Conservation (phyloP, 2,797 vertebrate genomes). For the Rhinatrema bivittatum region DNA sequence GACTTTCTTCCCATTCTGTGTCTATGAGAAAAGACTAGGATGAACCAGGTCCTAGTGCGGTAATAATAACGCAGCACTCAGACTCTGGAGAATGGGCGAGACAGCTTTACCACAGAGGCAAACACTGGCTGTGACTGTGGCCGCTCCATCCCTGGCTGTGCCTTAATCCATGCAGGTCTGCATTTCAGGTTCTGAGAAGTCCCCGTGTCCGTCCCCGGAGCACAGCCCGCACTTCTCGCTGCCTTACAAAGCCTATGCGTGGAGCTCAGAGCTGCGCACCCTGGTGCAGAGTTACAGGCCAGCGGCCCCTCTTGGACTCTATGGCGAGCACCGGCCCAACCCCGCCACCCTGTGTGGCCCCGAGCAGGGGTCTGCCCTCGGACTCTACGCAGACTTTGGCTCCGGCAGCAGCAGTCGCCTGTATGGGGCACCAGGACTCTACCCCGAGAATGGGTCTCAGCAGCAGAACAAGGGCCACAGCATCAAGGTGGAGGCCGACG, state of each 20-base stretch:
- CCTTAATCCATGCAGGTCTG: too few species aligned
- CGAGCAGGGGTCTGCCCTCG: conserved; percentile 38
- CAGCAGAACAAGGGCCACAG: conserved; percentile 48
- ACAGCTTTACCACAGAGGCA: too few species aligned
- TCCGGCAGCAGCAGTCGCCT: conserved; percentile 37
- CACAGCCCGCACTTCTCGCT: conserved; percentile 70
- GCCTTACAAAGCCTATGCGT: conserved; percentile 79
- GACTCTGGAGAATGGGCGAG: too few species aligned
- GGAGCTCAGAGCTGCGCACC: conserved; percentile 73
- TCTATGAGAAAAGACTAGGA: too few species aligned
- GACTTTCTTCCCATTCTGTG: too few species aligned
- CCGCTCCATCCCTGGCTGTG: too few species aligned
- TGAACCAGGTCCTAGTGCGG: too few species aligned
- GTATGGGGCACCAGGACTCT: conserved; percentile 48
- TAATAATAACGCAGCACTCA: too few species aligned
- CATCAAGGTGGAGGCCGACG: conserved; percentile 66
- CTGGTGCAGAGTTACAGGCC: conserved; percentile 66
- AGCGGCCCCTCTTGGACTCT: conserved; percentile 59
- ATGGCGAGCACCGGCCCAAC: conserved; percentile 50
- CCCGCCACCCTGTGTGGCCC: conserved; percentile 44
- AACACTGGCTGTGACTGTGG: too few species aligned
- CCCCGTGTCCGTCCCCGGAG: conserved; percentile 75
- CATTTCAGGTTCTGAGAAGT: conserved; percentile 75
- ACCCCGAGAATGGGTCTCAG: conserved; percentile 42
- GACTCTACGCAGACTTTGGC: conserved; percentile 54